A percentile compares a stretch with the other conserved stretches of the same genome.
These are phyloP conservation scores for Aleiodes sp. DNA, from an alignment of 1,140 invertebrate species.

Conservation along the genomic window DNA sequence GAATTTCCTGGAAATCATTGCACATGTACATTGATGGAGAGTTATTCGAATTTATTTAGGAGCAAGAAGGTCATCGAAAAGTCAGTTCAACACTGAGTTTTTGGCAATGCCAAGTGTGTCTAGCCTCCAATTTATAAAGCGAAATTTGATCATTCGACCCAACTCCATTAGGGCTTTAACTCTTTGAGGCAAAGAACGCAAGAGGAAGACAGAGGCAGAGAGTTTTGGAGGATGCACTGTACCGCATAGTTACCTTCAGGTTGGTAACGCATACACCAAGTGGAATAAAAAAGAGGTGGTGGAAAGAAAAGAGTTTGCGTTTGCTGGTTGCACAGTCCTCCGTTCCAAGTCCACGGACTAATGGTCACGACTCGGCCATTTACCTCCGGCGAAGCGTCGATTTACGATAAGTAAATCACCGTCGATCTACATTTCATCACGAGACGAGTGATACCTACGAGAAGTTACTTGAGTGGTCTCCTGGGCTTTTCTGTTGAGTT, in stretches of 20 bases:
- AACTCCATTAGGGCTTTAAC: too few relatives aligned
- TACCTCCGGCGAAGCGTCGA: conserved; percentile 66
- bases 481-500: neutral
- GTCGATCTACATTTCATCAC: conserved; percentile 61
- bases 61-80: too few relatives aligned
- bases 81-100: too few relatives aligned
- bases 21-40: too few relatives aligned
- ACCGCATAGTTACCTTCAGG: too few relatives aligned
- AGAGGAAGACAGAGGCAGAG: too few relatives aligned
- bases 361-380: conserved; percentile 67
- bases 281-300: neutral
- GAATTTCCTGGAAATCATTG: conserved; percentile 2
- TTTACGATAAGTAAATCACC: conserved; percentile 66
- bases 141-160: too few relatives aligned
- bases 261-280: neutral
- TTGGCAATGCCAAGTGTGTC: too few relatives aligned
- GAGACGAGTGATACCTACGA: conserved; percentile 34
- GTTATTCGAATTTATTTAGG: too few relatives aligned
- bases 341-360: conserved; percentile 52
- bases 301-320: neutral
- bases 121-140: too few relatives aligned
- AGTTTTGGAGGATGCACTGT: too few relatives aligned
- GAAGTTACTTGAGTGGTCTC: neutral
- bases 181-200: too few relatives aligned
- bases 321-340: neutral